Percentiles rank a stretch among this genome's conserved stretches.
These are phyloP conservation scores for Agapostemon virescens DNA, from an alignment of 2,888 invertebrate species.

Conservation along the genomic window DNA sequence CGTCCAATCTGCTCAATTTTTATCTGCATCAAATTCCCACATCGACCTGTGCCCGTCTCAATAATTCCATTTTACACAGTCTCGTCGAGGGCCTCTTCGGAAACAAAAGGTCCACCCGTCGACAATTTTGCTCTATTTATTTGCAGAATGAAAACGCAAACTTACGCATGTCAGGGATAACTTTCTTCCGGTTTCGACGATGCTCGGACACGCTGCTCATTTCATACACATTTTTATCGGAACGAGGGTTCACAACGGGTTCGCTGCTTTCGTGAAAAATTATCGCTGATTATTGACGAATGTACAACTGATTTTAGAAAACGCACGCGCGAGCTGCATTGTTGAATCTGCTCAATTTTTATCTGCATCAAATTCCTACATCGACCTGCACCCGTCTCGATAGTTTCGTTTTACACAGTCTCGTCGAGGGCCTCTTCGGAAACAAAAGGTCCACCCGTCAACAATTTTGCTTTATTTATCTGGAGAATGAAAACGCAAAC, in stretches of 20 bases:
- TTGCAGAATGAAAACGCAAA: not conserved
- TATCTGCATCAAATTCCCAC: not conserved
- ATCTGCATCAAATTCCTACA: not conserved
- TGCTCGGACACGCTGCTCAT: not conserved
- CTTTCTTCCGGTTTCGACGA: not conserved
- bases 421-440: not conserved
- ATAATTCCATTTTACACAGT: not conserved
- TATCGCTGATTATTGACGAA: no score
- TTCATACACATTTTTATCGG: not conserved
- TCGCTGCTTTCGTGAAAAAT: not conserved
- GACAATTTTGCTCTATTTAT: constrained; percentile 3
- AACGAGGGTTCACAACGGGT: not conserved
- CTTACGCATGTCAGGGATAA: not conserved
- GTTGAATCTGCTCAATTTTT: not conserved
- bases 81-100: not conserved
- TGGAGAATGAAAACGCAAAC: not conserved
- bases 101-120: constrained; percentile 1
- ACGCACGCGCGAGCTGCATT: no score
- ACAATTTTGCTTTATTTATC: constrained; percentile 1
- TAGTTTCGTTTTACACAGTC: not conserved
- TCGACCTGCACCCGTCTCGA: not conserved
- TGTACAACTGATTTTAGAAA: no score
- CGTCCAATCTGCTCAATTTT: not conserved
- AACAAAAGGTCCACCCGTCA: not conserved
- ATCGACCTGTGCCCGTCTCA: not conserved